A percentile compares a stretch with the other conserved stretches of the same genome.
Conservation (phyloP, 2,113 vertebrate genomes). For the Ceyx cyanopectus region DNA sequence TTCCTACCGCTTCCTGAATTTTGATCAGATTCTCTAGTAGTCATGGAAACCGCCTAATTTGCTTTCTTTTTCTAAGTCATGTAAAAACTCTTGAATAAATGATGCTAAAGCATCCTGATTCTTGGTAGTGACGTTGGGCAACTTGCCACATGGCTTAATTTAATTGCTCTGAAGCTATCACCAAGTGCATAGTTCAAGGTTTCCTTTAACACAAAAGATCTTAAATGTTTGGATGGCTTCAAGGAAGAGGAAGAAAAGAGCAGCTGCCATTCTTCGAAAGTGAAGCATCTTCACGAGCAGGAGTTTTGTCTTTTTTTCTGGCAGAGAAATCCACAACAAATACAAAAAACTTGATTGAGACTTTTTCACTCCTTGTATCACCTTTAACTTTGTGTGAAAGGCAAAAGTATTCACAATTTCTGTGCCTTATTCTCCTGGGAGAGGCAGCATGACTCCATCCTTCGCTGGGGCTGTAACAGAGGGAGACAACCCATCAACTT, state of each 20-base stretch:
- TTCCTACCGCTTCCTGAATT: conserved; percentile 32
- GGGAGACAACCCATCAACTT: neutral
- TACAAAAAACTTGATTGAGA: neutral
- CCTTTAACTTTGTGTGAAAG: neutral
- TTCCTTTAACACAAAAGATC: conserved; percentile 15
- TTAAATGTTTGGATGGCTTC: conserved; percentile 17
- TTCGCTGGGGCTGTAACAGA: neutral
- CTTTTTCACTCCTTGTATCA: neutral
- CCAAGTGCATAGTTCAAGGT: conserved; percentile 28
- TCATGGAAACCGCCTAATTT: conserved; percentile 70
- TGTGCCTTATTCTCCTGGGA: neutral
- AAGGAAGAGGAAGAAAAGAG: neutral
- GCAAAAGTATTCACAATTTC: neutral
- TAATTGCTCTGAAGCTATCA: conserved; percentile 29
- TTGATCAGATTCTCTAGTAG: conserved; percentile 60
- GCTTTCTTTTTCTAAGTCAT: conserved; percentile 46
- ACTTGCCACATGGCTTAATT: conserved; percentile 8
- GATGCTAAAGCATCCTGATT: conserved; percentile 30
- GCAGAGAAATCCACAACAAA: neutral
- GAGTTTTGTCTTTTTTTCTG: neutral
- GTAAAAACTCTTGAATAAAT: conserved; percentile 53
- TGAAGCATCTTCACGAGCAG: neutral
- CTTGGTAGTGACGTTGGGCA: conserved; percentile 25
- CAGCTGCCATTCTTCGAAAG: neutral
- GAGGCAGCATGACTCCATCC: neutral